Base-by-base conservation (phyloP, 2,888 invertebrate species). In the Artemia sinica region DNA sequence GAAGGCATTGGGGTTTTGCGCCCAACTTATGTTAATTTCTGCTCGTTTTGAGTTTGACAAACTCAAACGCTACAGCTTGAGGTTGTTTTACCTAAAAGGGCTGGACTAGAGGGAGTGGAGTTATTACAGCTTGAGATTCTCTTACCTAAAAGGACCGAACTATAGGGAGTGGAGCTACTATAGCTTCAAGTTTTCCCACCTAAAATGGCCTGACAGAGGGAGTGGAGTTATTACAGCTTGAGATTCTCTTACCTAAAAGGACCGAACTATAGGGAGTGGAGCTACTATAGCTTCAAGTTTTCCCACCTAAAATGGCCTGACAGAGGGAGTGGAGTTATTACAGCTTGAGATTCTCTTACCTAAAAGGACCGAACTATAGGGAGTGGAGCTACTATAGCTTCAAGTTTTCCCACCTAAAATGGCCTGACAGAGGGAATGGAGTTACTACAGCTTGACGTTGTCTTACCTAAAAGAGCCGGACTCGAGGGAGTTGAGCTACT, bases 401-500 rank as follows among this genome's bases (percentile, higher is more conserved):
- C 94, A 94, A 69, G 91, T 91, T 77, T 89, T 92, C 65, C 93
- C 93, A 78, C 91, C 28, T 28, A 70, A 73, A 74, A 75, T 77
- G 75, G 69, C 77, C 74, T 74, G 76, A 75, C 77, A 77, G 76
- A 78, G 80, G 76, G 80, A 81, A 75, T 80, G 83, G 75, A 82
- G 80, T 71, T 18, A 75, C 74, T 66, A 75, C 73, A 69, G 74
- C 74, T 74, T 58, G 11, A n/a, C 28, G 11, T 58, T 8, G 28
- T 18, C 63, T 58, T 58, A 58, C 63, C 63, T 28, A 86, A 75
- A 66, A 79, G 81, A 74, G 92, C 93, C 67, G 96, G 95, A 76
- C 92, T 93, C 74, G 94, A 94, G 72, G 95, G 94, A 72, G 93
- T 91, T 70, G 94, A 94, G 77, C 92, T 93, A 80, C 93, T 94